Base-by-base conservation (phyloP, 2,113 vertebrate species). In the Neodon shergylaensis region DNA sequence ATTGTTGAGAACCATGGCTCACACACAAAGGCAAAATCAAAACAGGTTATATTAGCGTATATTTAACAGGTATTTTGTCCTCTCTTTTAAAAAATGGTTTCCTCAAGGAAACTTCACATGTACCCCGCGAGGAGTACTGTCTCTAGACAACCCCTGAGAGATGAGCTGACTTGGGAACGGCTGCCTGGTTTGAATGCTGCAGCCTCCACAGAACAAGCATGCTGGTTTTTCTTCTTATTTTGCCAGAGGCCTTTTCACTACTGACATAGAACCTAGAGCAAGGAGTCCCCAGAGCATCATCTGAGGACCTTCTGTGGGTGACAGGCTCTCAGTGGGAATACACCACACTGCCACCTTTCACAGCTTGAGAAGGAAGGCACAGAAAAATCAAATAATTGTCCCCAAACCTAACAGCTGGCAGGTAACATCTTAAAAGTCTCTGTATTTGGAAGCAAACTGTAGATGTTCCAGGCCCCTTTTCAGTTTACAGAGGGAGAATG, bases 221-320 rank as follows among this genome's bases (percentile, higher is more conserved):
- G 13, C 31, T 74, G 33, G 24, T 82, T 95, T 95, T 89, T 58
- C 44, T 92, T 76, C 90, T 28, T 42, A n/a, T 81, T 91, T 36
- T 61, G 14, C 63, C 16, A 6, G 42, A n/a, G 16, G 19, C 4
- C 9, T 88, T 70, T 49, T 44, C 21, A 42, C 33, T 28, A 33
- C 3, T 7, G 52, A 77, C 26, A 49, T 24, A 9, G 65, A 24
- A 58, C 13, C 19, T 22, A 68, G 68, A 77, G 24, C 26, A 74
- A 78, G 33, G 4, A 47, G 17, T 58, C 33, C 76, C 74, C 36
- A 54, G 82, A 52, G 39, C 0, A 77, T 66, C 16, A 68, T 54
- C n/a, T 54, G 36, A 81, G 33, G 11, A 28, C 19, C 33, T 36
- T n/a, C 28, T 76, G 7, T 58, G 3, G 36, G 31, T 12, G 58